Base-by-base conservation (phyloP, 2,888 invertebrate genomes). In the Suillia variegata region DNA sequence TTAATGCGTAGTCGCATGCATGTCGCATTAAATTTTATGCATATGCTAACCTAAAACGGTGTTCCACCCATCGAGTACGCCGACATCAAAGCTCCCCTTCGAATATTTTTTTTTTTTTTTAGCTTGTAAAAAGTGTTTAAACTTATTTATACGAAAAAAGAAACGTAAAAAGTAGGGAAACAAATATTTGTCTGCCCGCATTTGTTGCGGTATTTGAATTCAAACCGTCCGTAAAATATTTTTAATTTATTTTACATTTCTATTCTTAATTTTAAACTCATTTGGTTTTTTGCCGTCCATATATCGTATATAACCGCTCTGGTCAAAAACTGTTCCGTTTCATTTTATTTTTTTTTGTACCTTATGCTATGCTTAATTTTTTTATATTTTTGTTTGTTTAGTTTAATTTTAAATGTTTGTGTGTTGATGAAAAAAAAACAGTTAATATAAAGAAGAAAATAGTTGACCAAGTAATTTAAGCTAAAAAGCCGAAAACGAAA, bases 1-100 rank as follows among this genome's bases (percentile, higher is more conserved):
- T 62, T 80, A 66, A 66, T 79, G 67, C 70, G 78, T 63, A 76
- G 74, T 67, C 78, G 77, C 61, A 78, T 72, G 62, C 71, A 73
- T 67, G 26, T 75, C 52, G 62, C 74, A 33, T 63, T 79, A 18
- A 77, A 74, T 65, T 62, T 66, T 61, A 62, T 76, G 13, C 68
- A 75, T 49, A 45, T 75, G 61, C 65, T 76, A 54, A 67, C 74
- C 61, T 75, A 74, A 65, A 58, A 42, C 38, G n/a, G n/a, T n/a
- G n/a, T n/a, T n/a, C n/a, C n/a, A n/a, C n/a, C n/a, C n/a, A n/a
- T 49, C 49, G 38, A 68, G 59, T 58, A 53, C 54, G 51, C 17
- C 42, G 61, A 62, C 31, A 34, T 42, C 33, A 56, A 21, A 60
- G 58, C 13, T 21, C 24, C n/a, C n/a, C n/a, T n/a, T n/a, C n/a